Conservation (phyloP, 2,113 vertebrate species). For the Crotalus tigris region DNA sequence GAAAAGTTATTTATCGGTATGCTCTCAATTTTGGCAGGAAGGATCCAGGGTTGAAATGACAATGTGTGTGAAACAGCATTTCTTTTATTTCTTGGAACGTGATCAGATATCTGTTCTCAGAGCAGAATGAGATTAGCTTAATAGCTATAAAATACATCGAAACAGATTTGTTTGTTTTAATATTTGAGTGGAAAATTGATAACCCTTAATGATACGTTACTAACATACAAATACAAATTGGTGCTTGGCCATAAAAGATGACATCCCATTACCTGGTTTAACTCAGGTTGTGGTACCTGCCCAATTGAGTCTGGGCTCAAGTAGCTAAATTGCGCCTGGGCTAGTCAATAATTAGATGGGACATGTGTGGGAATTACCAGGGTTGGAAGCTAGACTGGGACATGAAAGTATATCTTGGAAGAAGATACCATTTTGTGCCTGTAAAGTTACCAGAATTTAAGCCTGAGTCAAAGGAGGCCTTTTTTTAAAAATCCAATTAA, state of each 20-base stretch:
- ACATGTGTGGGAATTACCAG: not conserved
- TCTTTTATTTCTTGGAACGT: not conserved
- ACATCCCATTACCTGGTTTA: not conserved
- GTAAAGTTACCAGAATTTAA: not conserved
- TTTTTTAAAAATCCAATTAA: not conserved
- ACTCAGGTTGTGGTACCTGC: not conserved
- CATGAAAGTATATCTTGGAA: not conserved
- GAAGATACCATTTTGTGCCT: not conserved
- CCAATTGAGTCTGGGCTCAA: not conserved
- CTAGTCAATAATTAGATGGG: not conserved
- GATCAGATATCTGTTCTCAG: not conserved
- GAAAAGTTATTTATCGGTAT: not conserved
- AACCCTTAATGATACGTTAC: not conserved
- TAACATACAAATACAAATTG: not conserved
- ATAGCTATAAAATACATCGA: not conserved
- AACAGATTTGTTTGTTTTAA: not conserved
- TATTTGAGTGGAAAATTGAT: not conserved
- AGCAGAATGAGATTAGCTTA: not conserved
- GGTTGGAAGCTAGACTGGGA: not conserved
- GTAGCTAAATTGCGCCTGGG: not conserved
- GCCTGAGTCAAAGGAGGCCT: not conserved
- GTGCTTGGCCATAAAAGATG: not conserved
- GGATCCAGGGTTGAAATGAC: not conserved
- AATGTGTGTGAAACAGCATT: not conserved
- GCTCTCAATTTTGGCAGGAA: not conserved